These are phyloP conservation scores for Sebastes variabilis DNA, from an alignment of 2,797 vertebrate species.

Conservation along the genomic window DNA sequence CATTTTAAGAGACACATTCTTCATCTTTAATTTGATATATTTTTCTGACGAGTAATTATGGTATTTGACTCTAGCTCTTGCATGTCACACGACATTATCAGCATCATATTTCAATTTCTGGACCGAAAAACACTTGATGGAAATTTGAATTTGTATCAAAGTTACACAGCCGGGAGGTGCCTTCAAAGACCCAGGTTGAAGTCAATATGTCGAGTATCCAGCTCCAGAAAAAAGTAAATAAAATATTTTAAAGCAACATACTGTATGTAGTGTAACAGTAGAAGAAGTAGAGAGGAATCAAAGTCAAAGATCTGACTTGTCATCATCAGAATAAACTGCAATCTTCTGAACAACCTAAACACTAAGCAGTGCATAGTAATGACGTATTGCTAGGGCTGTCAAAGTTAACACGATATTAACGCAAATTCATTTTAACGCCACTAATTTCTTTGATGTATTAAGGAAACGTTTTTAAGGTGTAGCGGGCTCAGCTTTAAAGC, in stretches of 20 bases:
- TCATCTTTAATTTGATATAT: not conserved
- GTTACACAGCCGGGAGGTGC: not conserved
- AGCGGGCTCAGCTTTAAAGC: too few relatives aligned
- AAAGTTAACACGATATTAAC: too few relatives aligned
- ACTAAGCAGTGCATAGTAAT: not conserved
- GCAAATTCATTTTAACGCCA: too few relatives aligned
- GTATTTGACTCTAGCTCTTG: not conserved
- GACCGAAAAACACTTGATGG: not conserved
- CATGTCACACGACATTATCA: not conserved
- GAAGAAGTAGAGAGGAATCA: not conserved
- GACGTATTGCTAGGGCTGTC: not conserved
- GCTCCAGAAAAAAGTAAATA: not conserved
- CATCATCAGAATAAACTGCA: not conserved
- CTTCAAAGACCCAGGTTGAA: not conserved
- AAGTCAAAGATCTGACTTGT: not conserved
- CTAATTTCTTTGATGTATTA: accelerated
- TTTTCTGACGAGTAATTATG: not conserved
- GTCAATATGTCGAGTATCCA: not conserved
- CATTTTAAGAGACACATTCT: not conserved
- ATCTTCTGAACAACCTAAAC: not conserved
- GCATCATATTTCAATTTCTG: not conserved
- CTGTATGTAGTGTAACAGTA: not conserved
- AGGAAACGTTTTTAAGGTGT: too few relatives aligned
- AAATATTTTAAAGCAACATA: not conserved
- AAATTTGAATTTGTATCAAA: not conserved